Percentiles rank a stretch among this genome's conserved stretches.
phyloP scores from a whole-genome alignment of 2,113 vertebrate genomes.

The Globicephala melas region DNA sequence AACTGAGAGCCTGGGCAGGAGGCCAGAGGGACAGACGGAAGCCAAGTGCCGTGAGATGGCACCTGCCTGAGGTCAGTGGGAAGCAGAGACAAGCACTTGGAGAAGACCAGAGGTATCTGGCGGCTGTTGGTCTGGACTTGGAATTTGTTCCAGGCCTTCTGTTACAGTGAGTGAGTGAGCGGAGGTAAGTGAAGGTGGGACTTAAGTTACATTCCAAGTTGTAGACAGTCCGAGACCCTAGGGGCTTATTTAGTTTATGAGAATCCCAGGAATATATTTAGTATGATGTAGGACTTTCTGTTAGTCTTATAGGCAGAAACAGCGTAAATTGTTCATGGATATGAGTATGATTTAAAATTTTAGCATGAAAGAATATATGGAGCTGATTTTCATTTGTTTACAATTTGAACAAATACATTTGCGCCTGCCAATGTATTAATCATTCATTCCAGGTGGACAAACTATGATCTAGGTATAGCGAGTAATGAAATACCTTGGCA shows the following conservation, averaged over 20 bases:
- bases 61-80: background rate
- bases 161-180: background rate
- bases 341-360: background rate
- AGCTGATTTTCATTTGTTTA: background rate
- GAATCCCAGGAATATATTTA: background rate
- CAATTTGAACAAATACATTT: background rate
- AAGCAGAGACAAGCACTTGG: background rate
- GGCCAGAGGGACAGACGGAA: background rate
- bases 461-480: background rate
- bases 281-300: background rate
- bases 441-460: background rate
- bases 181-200: background rate
- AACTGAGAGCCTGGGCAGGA: background rate
- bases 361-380: background rate
- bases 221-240: background rate
- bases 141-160: background rate
- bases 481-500: background rate
- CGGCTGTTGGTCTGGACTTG: background rate
- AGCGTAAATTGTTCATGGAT: background rate
- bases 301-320: background rate
- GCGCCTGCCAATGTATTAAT: background rate
- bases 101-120: background rate
- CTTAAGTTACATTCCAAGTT: background rate
- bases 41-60: background rate
- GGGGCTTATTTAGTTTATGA: background rate